Conservation (phyloP, 2,113 vertebrate species). For the Pteruthius melanotis region DNA sequence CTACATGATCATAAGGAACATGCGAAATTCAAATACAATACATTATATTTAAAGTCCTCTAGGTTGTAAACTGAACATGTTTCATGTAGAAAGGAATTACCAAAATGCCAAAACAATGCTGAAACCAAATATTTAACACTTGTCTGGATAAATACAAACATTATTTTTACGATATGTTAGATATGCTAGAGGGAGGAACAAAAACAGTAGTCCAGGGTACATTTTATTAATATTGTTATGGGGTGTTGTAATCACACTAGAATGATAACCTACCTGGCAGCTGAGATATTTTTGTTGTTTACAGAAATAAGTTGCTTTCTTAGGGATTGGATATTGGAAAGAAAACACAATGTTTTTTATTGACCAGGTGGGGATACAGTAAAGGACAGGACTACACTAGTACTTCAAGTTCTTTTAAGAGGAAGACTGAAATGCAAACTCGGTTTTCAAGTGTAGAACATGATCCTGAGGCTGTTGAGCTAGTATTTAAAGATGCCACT, state of each 20-base stretch:
- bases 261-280: not conserved
- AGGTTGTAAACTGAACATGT: not conserved
- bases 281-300: not conserved
- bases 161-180: not conserved
- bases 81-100: constrained; percentile 5
- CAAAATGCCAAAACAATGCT: not conserved
- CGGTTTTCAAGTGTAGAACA: not conserved
- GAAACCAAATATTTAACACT: constrained; percentile 17
- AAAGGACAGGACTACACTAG: not conserved
- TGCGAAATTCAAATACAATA: not conserved
- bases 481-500: constrained; percentile 28
- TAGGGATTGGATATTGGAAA: not conserved
- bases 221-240: not conserved
- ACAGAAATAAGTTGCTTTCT: not conserved
- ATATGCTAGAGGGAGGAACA: constrained; percentile 19
- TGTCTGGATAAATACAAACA: constrained; percentile 52
- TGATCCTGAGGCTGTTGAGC: not conserved
- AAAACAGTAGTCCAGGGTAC: not conserved
- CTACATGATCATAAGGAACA: not conserved
- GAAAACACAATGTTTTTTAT: not conserved
- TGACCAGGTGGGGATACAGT: not conserved
- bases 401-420: not conserved
- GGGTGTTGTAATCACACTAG: not conserved
- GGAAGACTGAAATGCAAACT: constrained; percentile 1
- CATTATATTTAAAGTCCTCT: not conserved